A percentile compares a stretch with the other conserved stretches of the same genome.
phyloP scores from a whole-genome alignment of 2,797 vertebrate species.

The Pygocentrus nattereri region DNA sequence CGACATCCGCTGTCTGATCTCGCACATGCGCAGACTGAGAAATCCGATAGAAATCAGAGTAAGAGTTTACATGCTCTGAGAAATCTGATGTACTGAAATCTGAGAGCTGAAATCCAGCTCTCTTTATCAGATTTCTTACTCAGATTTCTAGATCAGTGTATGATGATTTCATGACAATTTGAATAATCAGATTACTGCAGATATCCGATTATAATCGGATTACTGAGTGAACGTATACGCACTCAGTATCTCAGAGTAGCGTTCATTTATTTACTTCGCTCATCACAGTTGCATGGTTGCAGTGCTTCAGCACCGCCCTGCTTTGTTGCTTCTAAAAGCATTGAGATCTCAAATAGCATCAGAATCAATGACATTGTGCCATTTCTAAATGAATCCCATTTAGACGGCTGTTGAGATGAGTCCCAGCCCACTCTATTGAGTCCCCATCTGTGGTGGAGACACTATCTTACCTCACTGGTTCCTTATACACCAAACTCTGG shows the following conservation, averaged over 20 bases:
- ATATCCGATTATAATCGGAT: too few species aligned
- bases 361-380: conserved; percentile 3
- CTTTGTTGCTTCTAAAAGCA: background rate
- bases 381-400: conserved; percentile 11
- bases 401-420: conserved; percentile 7
- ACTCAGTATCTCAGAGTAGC: background rate
- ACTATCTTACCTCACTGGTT: conserved; percentile 7
- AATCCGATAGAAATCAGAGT: too few species aligned
- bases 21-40: too few species aligned
- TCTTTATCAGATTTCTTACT: too few species aligned
- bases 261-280: conserved; percentile 2
- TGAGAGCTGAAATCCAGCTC: too few species aligned
- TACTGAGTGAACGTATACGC: too few species aligned
- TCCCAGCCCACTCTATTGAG: background rate
- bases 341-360: background rate
- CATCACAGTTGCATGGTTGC: background rate
- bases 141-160: too few species aligned
- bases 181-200: too few species aligned
- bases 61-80: too few species aligned
- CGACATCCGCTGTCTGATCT: too few species aligned
- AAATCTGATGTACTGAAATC: too few species aligned
- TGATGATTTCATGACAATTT: too few species aligned
- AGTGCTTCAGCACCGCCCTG: background rate
- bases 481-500: background rate
- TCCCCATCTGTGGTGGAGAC: conserved; percentile 1